Evolutionary conservation across 2,797 vertebrate genomes (phyloP), one percentile per base, ranked within the genome.

Genomic region (Microtus obscurus): DNA sequence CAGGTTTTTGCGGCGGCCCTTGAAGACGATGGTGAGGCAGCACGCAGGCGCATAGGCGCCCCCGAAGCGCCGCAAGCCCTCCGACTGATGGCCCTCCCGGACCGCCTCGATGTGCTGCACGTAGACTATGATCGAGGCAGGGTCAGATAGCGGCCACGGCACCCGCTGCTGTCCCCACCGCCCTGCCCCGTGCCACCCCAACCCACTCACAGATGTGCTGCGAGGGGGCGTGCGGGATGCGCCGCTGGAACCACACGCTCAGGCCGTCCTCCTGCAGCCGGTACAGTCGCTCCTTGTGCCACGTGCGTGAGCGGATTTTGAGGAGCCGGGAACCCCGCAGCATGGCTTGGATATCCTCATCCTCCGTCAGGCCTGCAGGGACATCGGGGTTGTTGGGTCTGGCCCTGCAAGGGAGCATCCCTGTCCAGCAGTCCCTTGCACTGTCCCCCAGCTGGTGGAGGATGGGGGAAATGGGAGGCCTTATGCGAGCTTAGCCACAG

Each of bases 1-100:
- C 93, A 99, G 98, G 98, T 99, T 99, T 97, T 99, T 99, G 96
- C 99, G 98, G 77, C 97, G 98, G 29, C 99, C 99, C 43, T 97
- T 98, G 98, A 99, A 99, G 96, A 99, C 98, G 95, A 99, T 98
- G 0, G 99, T 99, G 98, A 99, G 99, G 98, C 99, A 99, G 93
- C 98, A 98, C 14, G 80, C 97, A 13, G 99, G 99, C 0, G 99
- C 98, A 95, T 99, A 98, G 29, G 98, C 98, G 1, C 98, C 98
- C 0, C 98, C 98, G 56, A 99, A 97, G 87, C 96, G 98, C 91
- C 98, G 98, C 96, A 99, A 98, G 11, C 99, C 99, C 98, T 99
- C 99, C 0, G 99, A 99, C 98, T 99, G 99, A 87, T 96, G 98
- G 0, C 99, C 99, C 91, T 98, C 96, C 0, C 98, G 98, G 45